Base-by-base conservation (phyloP, 2,797 vertebrate species). In the Sorex maritimensis region DNA sequence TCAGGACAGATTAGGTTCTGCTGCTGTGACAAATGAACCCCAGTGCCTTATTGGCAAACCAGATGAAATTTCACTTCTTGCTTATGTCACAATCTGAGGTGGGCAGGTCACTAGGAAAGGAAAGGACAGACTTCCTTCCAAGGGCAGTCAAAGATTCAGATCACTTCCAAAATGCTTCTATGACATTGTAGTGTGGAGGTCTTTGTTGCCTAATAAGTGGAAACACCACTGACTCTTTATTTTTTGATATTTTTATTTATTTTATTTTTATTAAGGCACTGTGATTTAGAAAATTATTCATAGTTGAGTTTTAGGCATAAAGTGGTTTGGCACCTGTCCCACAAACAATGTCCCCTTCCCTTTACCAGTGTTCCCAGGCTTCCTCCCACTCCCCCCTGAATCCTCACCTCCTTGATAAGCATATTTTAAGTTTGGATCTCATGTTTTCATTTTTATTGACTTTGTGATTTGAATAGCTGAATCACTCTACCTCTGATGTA, bases 11-110 rank as follows among this genome's bases (percentile, higher is more conserved):
- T 24, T 21, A 83, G 55, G 30, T 55, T 80, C 58, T 72, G 19
- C 34, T 21, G 19, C 38, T 74, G 41, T 89, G 88, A 89, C 73
- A 88, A 83, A 82, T n/a, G 19, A 79, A 71, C 1, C 24, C 74
- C 21, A 28, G 1, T 44, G 46, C 15, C 44, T 38, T 38, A 72
- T 14, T 49, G 65, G 10, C 17, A n/a, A 81, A 41, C 63, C 86
- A 26, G 19, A 68, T 13, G 61, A 71, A 75, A 49, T 1, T 34
- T 23, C 55, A 19, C 6, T 46, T 80, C 78, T 93, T 90, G 52
- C 15, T 94, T 17, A 34, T 19, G 30, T 6, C 92, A 13, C 65
- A 81, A 15, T 61, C 77, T 52, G 26, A 30, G 26, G n/a, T 69
- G 21, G 79, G 24, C 21, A 67, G 63, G 13, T 72, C 41, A 44